Conservation (phyloP, 2,888 invertebrate species). For the Heteropelma amictum region DNA sequence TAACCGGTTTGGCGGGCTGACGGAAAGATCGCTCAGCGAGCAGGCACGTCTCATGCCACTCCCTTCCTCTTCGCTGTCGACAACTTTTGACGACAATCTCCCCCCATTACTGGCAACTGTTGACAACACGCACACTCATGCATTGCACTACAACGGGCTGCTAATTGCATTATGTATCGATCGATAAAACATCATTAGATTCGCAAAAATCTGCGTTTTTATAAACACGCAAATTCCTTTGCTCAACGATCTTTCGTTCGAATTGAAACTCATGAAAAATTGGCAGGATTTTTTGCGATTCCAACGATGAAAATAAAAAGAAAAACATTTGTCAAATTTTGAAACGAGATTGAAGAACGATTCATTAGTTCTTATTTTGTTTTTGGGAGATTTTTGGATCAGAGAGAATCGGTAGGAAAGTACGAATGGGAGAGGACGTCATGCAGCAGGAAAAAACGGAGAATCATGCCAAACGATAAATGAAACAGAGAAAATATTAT, state of each 20-base stretch:
- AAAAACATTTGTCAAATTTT: too few species aligned
- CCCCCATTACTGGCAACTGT: conserved; percentile 75
- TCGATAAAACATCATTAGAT: neutral
- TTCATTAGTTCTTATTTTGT: conserved; percentile 4
- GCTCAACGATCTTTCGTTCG: neutral
- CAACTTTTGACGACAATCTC: conserved; percentile 73
- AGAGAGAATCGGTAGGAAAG: conserved; percentile 4
- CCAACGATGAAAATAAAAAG: conserved; percentile 29
- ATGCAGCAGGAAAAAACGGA: conserved; percentile 60
- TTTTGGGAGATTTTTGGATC: conserved; percentile 4
- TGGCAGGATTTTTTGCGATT: conserved; percentile 2
- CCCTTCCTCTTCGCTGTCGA: conserved; percentile 78
- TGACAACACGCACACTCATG: conserved; percentile 75
- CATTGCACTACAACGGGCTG: conserved; percentile 64
- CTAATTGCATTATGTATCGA: conserved; percentile 30
- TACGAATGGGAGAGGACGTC: conserved; percentile 52
- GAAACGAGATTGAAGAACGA: conserved; percentile 19
- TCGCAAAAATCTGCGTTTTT: neutral
- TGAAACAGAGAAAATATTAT: too few species aligned
- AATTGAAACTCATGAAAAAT: neutral
- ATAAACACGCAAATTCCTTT: neutral
- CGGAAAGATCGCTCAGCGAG: conserved; percentile 88
- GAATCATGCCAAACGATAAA: conserved; percentile 65
- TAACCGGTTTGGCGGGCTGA: conserved; percentile 81
- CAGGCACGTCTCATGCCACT: conserved; percentile 88